phyloP scores from a whole-genome alignment of 2,888 invertebrate species.

The Oasisia sp. region DNA sequence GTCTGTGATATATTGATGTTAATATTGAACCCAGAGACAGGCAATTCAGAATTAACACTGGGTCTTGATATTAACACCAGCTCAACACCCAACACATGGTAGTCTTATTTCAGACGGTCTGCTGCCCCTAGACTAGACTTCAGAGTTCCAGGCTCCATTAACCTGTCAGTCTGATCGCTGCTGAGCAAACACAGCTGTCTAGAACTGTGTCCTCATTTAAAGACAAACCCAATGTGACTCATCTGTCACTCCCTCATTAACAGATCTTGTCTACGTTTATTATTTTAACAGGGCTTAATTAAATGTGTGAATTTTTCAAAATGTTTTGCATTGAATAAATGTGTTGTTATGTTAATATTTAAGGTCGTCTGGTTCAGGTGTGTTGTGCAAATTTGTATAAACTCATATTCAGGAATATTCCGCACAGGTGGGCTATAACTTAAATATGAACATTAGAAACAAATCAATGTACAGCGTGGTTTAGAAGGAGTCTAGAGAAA shows the following conservation, averaged over 20 bases:
- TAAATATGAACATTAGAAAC: too few species aligned
- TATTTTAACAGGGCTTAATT: neutral
- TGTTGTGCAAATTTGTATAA: too few species aligned
- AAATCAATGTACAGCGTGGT: too few species aligned
- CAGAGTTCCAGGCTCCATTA: conserved; percentile 1
- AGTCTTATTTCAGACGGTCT: neutral
- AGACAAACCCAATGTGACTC: neutral
- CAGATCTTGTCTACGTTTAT: neutral
- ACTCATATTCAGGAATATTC: too few species aligned
- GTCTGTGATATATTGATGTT: neutral
- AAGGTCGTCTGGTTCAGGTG: too few species aligned
- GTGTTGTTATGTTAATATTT: neutral
- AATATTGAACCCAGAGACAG: neutral
- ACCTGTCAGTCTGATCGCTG: neutral
- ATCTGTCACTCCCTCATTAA: neutral
- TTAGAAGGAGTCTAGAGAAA: too few species aligned
- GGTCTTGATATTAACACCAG: too few species aligned
- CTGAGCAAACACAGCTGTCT: neutral
- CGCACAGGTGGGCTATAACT: too few species aligned
- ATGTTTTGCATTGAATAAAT: neutral
- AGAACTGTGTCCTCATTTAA: neutral
- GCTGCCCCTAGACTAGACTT: neutral
- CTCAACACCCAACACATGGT: neutral
- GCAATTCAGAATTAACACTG: neutral
- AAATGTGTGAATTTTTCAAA: neutral